A percentile compares a stretch with the other conserved stretches of the same genome.
phyloP scores from a whole-genome alignment of 2,888 invertebrate genomes.

The Oxystoma pomonae region DNA sequence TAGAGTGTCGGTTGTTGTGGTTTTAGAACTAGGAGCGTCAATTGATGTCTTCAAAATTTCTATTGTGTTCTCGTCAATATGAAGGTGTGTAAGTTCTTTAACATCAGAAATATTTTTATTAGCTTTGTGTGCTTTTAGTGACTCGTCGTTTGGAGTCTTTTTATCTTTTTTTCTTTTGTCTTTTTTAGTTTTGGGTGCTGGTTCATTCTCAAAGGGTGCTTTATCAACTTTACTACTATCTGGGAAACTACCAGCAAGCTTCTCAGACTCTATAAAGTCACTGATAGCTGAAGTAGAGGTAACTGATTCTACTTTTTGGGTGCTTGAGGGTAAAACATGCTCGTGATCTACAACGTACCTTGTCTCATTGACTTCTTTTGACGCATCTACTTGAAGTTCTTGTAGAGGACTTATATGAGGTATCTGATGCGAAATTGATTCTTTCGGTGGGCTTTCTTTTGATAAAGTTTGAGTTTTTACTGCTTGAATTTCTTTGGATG shows the following conservation, averaged over 20 bases:
- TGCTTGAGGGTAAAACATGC: slow-evolving; percentile 35
- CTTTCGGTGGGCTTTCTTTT: background rate
- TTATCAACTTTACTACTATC: slow-evolving; percentile 37
- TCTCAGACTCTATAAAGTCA: slow-evolving; percentile 36
- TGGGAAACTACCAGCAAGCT: slow-evolving; percentile 32
- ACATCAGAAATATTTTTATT: slow-evolving; percentile 27
- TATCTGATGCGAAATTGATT: background rate
- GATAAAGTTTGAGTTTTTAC: slow-evolving; percentile 7
- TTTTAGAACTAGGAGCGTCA: background rate
- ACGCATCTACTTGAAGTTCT: slow-evolving; percentile 32
- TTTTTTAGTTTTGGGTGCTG: slow-evolving; percentile 30
- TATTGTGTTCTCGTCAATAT: slow-evolving; percentile 17
- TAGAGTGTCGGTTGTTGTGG: background rate
- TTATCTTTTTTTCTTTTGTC: slow-evolving; percentile 29
- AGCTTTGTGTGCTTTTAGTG: slow-evolving; percentile 10
- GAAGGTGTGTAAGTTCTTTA: slow-evolving; percentile 22
- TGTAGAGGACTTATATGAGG: background rate
- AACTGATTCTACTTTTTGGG: slow-evolving; percentile 25
- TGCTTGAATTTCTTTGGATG: slow-evolving; percentile 3
- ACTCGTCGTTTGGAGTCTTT: slow-evolving; percentile 37
- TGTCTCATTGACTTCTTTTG: slow-evolving; percentile 40
- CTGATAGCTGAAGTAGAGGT: slow-evolving; percentile 22
- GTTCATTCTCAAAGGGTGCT: slow-evolving; percentile 37
- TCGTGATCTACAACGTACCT: slow-evolving; percentile 43
- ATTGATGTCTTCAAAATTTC: background rate